These are phyloP conservation scores for Clivina fossor DNA, from an alignment of 2,888 invertebrate genomes.

Conservation along the genomic window DNA sequence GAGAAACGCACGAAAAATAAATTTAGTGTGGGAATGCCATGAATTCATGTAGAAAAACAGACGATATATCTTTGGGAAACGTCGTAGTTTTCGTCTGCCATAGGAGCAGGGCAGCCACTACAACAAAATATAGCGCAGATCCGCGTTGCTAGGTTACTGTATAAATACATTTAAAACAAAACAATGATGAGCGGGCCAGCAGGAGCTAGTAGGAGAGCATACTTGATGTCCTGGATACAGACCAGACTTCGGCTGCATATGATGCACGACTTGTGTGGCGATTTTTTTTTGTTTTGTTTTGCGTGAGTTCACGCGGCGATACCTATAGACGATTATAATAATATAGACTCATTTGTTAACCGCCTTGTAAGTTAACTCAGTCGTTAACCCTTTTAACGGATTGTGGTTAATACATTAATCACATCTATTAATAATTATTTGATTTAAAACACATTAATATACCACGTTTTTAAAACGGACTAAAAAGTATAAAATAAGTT, in stretches of 20 bases:
- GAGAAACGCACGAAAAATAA: conserved; percentile 24
- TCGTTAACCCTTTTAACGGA: too few species aligned
- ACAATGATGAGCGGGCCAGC: conserved; percentile 21
- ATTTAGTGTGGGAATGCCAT: conserved; percentile 28
- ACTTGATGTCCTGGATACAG: conserved; percentile 7
- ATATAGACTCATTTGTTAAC: too few species aligned
- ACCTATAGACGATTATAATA: conserved; percentile 9
- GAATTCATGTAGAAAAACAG: conserved; percentile 46
- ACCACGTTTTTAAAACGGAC: too few species aligned
- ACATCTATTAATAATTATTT: too few species aligned
- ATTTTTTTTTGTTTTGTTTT: too few species aligned
- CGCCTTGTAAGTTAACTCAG: too few species aligned
- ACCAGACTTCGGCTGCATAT: conserved; percentile 23
- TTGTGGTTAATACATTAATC: too few species aligned
- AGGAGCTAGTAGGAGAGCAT: too few species aligned
- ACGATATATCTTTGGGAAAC: conserved; percentile 45
- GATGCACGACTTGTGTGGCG: conserved; percentile 22
- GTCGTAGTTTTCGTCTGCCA: conserved; percentile 3
- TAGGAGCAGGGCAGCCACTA: too few species aligned
- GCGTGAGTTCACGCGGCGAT: conserved; percentile 9
- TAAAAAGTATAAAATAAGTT: too few species aligned
- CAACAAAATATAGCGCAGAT: too few species aligned
- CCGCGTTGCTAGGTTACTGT: conserved; percentile 14
- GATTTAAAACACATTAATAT: too few species aligned
- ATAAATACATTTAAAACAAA: conserved; percentile 33